A percentile compares a stretch with the other conserved stretches of the same genome.
Evolutionary conservation across 2,113 vertebrate species (phyloP).

Genomic region (Motacilla alba): DNA sequence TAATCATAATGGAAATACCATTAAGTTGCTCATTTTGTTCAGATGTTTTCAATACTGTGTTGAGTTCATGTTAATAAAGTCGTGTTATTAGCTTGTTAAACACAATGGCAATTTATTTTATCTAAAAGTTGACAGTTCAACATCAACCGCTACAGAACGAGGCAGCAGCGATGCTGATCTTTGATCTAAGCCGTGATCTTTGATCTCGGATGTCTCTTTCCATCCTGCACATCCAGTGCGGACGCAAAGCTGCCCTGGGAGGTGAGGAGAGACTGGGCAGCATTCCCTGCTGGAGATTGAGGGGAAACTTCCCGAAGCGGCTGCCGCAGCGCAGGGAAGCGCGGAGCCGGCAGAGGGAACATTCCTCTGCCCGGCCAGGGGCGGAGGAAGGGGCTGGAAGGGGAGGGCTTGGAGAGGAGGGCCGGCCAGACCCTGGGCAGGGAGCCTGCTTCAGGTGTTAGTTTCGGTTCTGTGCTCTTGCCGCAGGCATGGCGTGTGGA

Average conservation of each 20-base stretch:
- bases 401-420: neutral
- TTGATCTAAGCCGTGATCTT: neutral
- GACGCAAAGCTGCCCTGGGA: neutral
- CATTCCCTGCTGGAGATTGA: neutral
- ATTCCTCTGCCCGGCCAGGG: rapidly evolving
- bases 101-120: neutral
- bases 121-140: neutral
- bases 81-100: neutral
- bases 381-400: too few relatives aligned
- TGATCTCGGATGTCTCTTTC: neutral
- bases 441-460: rapidly evolving
- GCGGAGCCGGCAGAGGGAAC: rapidly evolving
- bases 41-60: neutral
- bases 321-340: rapidly evolving
- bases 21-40: neutral
- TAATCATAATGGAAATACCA: neutral
- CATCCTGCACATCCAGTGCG: neutral
- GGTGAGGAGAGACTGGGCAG: neutral
- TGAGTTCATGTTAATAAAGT: neutral
- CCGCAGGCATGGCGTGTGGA: neutral
- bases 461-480: neutral
- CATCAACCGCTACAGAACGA: neutral
- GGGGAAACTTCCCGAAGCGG: rapidly evolving
- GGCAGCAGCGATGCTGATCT: neutral
- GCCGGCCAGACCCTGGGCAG: neutral